Conservation (phyloP, 2,113 vertebrate species). For the Paratilapia polleni region DNA sequence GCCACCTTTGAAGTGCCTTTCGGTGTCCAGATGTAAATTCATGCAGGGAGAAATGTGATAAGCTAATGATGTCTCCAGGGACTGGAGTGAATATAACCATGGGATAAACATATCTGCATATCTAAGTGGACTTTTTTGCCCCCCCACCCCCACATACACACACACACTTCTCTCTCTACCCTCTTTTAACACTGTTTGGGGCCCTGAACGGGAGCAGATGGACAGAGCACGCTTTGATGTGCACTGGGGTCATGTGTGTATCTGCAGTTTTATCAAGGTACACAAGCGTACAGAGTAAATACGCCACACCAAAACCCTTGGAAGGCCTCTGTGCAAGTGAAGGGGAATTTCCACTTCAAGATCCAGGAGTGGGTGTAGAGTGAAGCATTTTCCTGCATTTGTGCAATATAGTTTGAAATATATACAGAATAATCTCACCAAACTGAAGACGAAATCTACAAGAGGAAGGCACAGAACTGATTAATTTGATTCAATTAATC, state of each 20-base stretch:
- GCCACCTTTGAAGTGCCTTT: conserved; percentile 72
- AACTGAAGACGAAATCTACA: not conserved
- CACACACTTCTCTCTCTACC: not conserved
- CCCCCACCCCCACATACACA: not conserved
- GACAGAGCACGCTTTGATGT: conserved; percentile 70
- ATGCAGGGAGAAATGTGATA: conserved; percentile 65
- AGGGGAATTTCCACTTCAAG: conserved; percentile 59
- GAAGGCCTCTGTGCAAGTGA: conserved; percentile 72
- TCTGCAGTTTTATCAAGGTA: conserved; percentile 71
- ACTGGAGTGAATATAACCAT: conserved; percentile 28
- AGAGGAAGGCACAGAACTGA: not conserved
- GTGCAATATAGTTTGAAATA: not conserved
- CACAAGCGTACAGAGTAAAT: conserved; percentile 70
- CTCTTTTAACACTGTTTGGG: conserved; percentile 23
- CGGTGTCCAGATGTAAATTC: conserved; percentile 69
- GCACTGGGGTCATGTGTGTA: conserved; percentile 58
- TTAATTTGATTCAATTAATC: not conserved
- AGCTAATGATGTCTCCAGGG: conserved; percentile 76
- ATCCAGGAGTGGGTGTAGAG: conserved; percentile 13
- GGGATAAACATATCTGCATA: conserved; percentile 69
- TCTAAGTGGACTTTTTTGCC: conserved; percentile 44
- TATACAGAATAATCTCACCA: not conserved
- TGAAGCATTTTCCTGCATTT: conserved; percentile 21
- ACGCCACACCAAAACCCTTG: conserved; percentile 71
- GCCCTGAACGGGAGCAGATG: conserved; percentile 46